Evolutionary conservation across 2,888 invertebrate genomes (phyloP), one percentile per base, ranked within the genome.

Genomic region (Lacanobia oleracea): DNA sequence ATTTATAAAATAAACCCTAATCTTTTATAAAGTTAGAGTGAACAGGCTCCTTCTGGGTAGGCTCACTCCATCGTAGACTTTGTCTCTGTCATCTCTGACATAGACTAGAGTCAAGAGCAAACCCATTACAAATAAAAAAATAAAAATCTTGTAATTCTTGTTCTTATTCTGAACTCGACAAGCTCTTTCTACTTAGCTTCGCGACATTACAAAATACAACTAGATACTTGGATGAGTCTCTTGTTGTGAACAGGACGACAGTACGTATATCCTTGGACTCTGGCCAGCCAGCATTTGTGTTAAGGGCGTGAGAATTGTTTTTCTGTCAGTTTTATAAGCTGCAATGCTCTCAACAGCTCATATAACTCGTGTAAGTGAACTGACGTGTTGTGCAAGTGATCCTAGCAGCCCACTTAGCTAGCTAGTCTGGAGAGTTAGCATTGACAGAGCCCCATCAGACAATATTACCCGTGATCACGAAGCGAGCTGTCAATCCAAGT

Each of bases 301-400:
- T 37, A 62, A n/a, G 51, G 21, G 43, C 51, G 73, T 51, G 21
- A 48, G 40, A 72, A 10, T 59, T 21, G 21, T 18, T 10, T 21
- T 21, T 59, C 48, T 72, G 48, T 27, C 48, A 72, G 59, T 50
- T 72, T 27, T 60, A 70, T 45, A 12, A n/a, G 5, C 70, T 54
- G 12, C 54, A 54, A 45, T 54, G 16, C n/a, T 48, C 16, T 67
- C n/a, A 68, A 16, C 65, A 67, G 27, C 67, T 66, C 27, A 40
- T 40, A 21, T 21, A 21, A 16, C 4, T 59, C 40, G 21, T 59
- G 40, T 59, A 21, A 21, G 59, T 23, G 6, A 21, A 12, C 8
- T 5, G 9, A 27, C 18, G 10, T 51, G 16, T 27, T 23, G 27
- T 54, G 18, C 23, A 27, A 27, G 27, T 54, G 16, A 27, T 1